phyloP scores from a whole-genome alignment of 2,113 vertebrate genomes.

The Syrrhaptes paradoxus region DNA sequence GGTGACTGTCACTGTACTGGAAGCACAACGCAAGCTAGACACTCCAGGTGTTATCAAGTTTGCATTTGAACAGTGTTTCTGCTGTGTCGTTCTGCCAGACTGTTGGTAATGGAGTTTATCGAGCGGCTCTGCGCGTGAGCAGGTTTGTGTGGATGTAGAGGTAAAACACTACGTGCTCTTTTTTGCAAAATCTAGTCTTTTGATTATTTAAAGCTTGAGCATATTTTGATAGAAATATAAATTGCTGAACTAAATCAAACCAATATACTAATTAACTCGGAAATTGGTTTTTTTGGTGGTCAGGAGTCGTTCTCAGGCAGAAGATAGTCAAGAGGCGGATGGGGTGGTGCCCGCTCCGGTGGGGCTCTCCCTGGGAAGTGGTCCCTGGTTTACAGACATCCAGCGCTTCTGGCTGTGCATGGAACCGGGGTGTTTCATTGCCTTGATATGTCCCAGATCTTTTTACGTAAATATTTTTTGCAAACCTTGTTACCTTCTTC shows the following conservation, averaged over 20 bases:
- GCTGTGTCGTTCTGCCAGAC: neutral
- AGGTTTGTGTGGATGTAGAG: neutral
- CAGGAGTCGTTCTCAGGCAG: neutral
- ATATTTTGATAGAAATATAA: neutral
- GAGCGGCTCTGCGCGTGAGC: neutral
- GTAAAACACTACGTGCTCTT: neutral
- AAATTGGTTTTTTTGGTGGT: neutral
- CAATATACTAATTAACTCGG: neutral
- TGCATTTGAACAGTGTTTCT: neutral
- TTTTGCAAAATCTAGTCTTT: neutral
- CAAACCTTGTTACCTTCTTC: neutral
- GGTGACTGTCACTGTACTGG: neutral
- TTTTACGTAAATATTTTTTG: neutral
- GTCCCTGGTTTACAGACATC: neutral
- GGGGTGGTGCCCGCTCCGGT: neutral
- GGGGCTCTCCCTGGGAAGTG: neutral
- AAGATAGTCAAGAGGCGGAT: neutral
- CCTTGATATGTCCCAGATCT: neutral
- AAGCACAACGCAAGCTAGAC: neutral
- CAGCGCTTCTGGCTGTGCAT: neutral
- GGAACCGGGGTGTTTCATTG: neutral
- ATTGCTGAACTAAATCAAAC: neutral
- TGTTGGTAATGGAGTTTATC: neutral
- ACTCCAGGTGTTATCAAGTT: neutral
- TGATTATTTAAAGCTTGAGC: neutral